A percentile compares a stretch with the other conserved stretches of the same genome.
Conservation (phyloP, 1,140 invertebrate species). For the Vollenhovia emeryi region DNA sequence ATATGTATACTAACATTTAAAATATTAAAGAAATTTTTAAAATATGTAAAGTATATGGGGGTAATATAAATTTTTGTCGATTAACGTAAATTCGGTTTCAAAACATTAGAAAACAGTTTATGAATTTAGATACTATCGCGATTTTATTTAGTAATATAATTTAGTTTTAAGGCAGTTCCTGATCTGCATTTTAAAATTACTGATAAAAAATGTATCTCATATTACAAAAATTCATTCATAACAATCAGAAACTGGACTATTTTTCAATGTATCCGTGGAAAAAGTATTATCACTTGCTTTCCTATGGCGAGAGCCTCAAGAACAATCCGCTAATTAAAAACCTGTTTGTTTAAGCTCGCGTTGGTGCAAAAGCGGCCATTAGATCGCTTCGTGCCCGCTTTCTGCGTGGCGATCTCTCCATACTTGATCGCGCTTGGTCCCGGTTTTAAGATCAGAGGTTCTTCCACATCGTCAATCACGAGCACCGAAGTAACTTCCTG, state of each 20-base stretch:
- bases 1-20: too few species aligned
- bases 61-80: too few species aligned
- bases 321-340: constrained; percentile 8
- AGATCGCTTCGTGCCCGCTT: constrained; percentile 1
- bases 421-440: background rate
- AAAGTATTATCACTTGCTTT: background rate
- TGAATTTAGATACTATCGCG: too few species aligned
- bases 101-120: too few species aligned
- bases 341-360: background rate
- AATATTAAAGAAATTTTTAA: too few species aligned
- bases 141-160: too few species aligned
- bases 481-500: constrained; percentile 18
- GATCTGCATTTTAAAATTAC: too few species aligned
- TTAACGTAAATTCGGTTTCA: too few species aligned
- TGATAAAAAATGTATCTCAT: too few species aligned
- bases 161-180: too few species aligned
- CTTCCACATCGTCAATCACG: constrained; percentile 23
- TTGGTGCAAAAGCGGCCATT: background rate
- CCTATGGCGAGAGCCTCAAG: background rate
- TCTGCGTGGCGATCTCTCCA: background rate
- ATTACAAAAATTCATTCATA: background rate
- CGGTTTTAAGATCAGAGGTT: background rate
- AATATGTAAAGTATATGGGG: too few species aligned
- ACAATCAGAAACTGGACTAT: background rate
- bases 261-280: background rate